These are phyloP conservation scores for Pachycephala philippinensis DNA, from an alignment of 2,113 vertebrate genomes.

Conservation along the genomic window DNA sequence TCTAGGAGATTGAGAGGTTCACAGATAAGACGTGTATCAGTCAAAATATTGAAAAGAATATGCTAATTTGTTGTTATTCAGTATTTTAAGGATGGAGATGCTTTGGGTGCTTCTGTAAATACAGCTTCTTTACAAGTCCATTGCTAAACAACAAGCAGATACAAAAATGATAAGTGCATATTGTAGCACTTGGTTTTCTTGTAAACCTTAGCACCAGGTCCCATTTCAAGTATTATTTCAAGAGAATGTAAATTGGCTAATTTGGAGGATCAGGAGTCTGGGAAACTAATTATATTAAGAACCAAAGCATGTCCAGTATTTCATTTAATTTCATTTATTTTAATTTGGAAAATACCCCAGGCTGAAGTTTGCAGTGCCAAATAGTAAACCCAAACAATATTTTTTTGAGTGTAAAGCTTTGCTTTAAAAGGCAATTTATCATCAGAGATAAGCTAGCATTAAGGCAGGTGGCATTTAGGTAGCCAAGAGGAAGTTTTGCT, in stretches of 20 bases:
- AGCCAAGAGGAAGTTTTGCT: background rate
- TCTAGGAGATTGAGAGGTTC: background rate
- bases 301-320: background rate
- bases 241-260: background rate
- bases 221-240: background rate
- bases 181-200: background rate
- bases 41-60: background rate
- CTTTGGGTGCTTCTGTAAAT: background rate
- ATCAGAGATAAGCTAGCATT: background rate
- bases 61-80: background rate
- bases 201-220: background rate
- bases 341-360: background rate
- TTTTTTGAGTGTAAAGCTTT: background rate
- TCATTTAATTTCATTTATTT: background rate
- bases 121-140: background rate
- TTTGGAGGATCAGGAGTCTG: background rate
- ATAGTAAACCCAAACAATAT: background rate
- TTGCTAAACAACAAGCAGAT: background rate
- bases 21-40: background rate
- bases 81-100: background rate
- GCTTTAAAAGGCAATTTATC: background rate
- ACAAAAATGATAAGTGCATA: accelerated
- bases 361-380: background rate
- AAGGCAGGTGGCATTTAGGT: background rate
- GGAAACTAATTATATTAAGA: background rate